Evolutionary conservation across 2,113 vertebrate genomes (phyloP), one percentile per base, ranked within the genome.

Genomic region (Morone chrysops): DNA sequence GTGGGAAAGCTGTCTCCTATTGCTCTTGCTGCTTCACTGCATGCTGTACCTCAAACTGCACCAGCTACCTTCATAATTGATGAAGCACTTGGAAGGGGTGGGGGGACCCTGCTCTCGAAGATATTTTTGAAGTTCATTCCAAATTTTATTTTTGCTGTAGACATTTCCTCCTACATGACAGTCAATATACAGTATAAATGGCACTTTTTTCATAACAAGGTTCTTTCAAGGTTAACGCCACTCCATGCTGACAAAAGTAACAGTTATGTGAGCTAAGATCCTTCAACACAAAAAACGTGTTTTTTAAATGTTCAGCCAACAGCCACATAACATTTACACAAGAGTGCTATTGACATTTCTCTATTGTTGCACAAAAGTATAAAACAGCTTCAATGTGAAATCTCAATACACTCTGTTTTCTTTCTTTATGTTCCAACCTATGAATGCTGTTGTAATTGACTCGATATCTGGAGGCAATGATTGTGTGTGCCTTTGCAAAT

Each of bases 41-140:
- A 59, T 81, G 81, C 51, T 20, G 65, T 36, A 72, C 65, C 73
- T 71, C 50, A 47, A 84, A 74, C 78, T 70, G 65, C 82, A 89
- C 69, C 78, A 79, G 78, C 66, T 68, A 51, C 25, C 67, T 94
- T 36, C 80, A 93, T 92, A 92, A 92, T 93, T 88, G 78, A 92
- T 93, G 81, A 92, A 78, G 78, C 78, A 72, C 78, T 59, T 62
- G 68, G 53, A 51, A 20, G 50, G 36, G 25, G 22, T 9, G 6
- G 40, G 47, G 22, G 11, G 45, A 47, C 13, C 12, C 62, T 60
- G 31, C 36, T 83, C 65, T 72, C 61, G 3, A 78, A 86, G 70
- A 81, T 67, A 77, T 80, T 73, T 70, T 48, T 40, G 31, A 43
- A 82, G 57, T 81, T 82, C 8, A 71, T 75, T 74, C 40, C 5